Evolutionary conservation across 2,113 vertebrate genomes (phyloP).

Genomic region (Stegastes partitus): DNA sequence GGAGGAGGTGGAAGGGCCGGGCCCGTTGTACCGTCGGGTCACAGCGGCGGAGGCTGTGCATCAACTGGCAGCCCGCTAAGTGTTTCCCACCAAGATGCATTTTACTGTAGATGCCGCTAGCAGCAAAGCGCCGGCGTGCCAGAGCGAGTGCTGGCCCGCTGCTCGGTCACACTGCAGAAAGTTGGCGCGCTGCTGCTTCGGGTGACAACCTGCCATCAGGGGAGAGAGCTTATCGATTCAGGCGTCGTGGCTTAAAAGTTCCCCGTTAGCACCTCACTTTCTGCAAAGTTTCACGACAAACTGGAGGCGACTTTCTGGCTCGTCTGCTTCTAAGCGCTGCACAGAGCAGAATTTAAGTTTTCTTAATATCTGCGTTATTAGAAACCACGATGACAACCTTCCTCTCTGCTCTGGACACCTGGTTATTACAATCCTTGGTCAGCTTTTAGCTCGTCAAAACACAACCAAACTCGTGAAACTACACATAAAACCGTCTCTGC

Average conservation of each 20-base stretch:
- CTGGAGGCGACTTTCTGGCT: too few species aligned
- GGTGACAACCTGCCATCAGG: not conserved
- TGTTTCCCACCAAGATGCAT: conserved; percentile 11
- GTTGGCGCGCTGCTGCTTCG: not conserved
- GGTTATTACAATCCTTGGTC: too few species aligned
- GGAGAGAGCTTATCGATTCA: not conserved
- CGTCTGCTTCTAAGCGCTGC: too few species aligned
- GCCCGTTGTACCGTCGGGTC: conserved; percentile 3
- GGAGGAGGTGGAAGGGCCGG: not conserved
- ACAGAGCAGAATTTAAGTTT: too few species aligned
- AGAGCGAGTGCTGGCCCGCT: too few species aligned
- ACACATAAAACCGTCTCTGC: not conserved
- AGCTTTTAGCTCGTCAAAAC: too few species aligned
- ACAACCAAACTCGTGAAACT: not conserved
- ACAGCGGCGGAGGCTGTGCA: conserved; percentile 7
- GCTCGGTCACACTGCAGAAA: conserved; percentile 22
- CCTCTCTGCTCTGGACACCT: too few species aligned
- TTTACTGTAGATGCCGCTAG: not conserved
- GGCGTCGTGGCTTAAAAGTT: not conserved
- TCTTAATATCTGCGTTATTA: too few species aligned
- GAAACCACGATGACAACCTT: too few species aligned
- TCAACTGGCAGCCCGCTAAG: conserved; percentile 20
- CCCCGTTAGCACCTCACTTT: not conserved
- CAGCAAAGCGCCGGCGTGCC: not conserved
- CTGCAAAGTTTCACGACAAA: too few species aligned